Evolutionary conservation across 2,113 vertebrate genomes (phyloP), one percentile per base, ranked within the genome.

Genomic region (Pterophyllum scalare): DNA sequence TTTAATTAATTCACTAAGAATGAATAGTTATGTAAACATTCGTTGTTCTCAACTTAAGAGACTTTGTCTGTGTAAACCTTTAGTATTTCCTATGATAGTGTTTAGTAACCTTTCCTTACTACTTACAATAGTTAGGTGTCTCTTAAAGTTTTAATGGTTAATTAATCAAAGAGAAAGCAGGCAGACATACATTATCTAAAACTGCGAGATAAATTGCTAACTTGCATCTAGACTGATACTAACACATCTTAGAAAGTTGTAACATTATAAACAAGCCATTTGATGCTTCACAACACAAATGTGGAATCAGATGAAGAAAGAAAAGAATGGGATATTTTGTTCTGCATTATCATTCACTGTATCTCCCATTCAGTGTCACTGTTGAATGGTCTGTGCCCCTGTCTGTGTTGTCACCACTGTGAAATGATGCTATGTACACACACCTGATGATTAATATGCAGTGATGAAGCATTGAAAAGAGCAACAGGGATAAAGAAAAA

Each of bases 391-490:
- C 83, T 76, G 60, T 28, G 64, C 75, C 76, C 77, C 81, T 72
- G 78, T 72, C 82, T 72, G 76, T 70, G 77, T 89, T 89, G 88
- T 87, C 59, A 67, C 46, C 78, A 52, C 57, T 65, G 35, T 61
- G 56, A 87, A 79, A 87, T 83, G 56, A 85, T 84, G 89, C 67
- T 92, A 83, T 91, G 92, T 85, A 92, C 89, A 94, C 95, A 94
- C 90, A 93, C 91, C 92, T 91, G 93, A 94, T 89, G 82, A 91
- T 95, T 90, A 94, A 92, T 88, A 94, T 94, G 90, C 90, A 83
- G 74, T 56, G 1, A 83, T 60, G 82, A 80, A 76, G 65, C 75
- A 28, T 20, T 61, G 67, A 84, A 82, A 81, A 75, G 75, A 81
- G 54, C 54, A 65, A 74, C 20, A 9, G 72, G 52, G 70, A 56